phyloP scores from a whole-genome alignment of 1,140 invertebrate genomes.

The Trichoplusia ni region DNA sequence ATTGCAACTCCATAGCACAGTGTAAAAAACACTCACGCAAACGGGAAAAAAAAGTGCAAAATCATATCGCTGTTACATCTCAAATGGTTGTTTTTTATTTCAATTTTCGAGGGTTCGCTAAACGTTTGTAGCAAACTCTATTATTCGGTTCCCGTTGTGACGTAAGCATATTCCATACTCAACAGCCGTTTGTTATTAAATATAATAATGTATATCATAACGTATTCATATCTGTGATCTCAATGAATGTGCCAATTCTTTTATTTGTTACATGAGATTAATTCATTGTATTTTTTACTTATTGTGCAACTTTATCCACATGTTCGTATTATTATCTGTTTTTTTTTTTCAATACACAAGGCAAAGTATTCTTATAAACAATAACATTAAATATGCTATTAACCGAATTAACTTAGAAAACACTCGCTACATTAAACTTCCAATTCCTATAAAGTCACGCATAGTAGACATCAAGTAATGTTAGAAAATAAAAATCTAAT shows the following conservation, averaged over 20 bases:
- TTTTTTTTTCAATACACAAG: no score
- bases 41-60: constrained; percentile 71
- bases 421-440: background rate
- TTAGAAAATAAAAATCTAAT: constrained; percentile 47
- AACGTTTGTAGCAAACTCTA: constrained; percentile 77
- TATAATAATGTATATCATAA: constrained; percentile 79
- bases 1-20: constrained; percentile 53
- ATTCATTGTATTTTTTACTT: constrained; percentile 29
- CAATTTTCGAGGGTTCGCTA: constrained; percentile 79
- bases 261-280: constrained; percentile 45
- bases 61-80: constrained; percentile 80
- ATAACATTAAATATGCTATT: background rate
- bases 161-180: constrained; percentile 72
- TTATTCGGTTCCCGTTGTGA: constrained; percentile 74
- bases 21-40: constrained; percentile 66
- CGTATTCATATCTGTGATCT: constrained; percentile 79
- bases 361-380: background rate
- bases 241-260: constrained; percentile 75
- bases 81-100: constrained; percentile 79
- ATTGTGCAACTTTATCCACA: no score
- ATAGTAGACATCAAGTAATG: constrained; percentile 27
- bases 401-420: background rate
- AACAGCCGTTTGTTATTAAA: constrained; percentile 75
- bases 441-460: constrained; percentile 21
- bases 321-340: no score